Evolutionary conservation across 2,113 vertebrate species (phyloP).

Genomic region (Hippocampus zosterae): DNA sequence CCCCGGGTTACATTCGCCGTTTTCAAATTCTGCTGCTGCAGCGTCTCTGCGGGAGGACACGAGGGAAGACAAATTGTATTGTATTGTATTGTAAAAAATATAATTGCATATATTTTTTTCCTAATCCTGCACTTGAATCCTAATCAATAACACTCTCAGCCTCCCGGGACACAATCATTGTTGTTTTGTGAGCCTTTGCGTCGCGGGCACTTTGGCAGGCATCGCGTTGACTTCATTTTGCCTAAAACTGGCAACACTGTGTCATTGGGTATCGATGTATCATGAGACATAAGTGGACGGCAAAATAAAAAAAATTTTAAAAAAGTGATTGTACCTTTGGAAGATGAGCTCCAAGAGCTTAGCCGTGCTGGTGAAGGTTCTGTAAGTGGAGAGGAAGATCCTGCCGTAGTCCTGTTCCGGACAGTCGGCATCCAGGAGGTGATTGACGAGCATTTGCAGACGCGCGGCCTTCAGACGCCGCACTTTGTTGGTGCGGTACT

Average conservation of each 20-base stretch:
- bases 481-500: constrained; percentile 83
- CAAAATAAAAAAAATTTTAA: neutral
- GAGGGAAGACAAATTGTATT: constrained; percentile 18
- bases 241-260: too few species aligned
- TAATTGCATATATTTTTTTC: too few species aligned
- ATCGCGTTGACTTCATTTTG: constrained; percentile 31
- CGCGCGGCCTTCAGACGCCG: constrained; percentile 76
- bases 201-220: constrained; percentile 46
- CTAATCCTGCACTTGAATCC: constrained; percentile 11
- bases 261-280: neutral
- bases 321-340: constrained; percentile 55
- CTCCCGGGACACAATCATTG: constrained; percentile 27
- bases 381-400: constrained; percentile 82
- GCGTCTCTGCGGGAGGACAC: constrained; percentile 45
- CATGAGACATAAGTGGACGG: neutral
- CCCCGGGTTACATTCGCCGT: constrained; percentile 53
- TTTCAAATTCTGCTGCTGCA: constrained; percentile 49
- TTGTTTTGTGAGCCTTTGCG: constrained; percentile 9
- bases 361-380: constrained; percentile 71
- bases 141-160: constrained; percentile 17
- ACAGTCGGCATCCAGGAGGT: constrained; percentile 70
- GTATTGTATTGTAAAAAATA: too few species aligned
- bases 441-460: constrained; percentile 70
- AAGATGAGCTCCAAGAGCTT: constrained; percentile 77
- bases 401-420: constrained; percentile 72